Percentiles rank a stretch among this genome's conserved stretches.
phyloP scores from a whole-genome alignment of 2,888 invertebrate species.

The Tetanocera ferruginea region DNA sequence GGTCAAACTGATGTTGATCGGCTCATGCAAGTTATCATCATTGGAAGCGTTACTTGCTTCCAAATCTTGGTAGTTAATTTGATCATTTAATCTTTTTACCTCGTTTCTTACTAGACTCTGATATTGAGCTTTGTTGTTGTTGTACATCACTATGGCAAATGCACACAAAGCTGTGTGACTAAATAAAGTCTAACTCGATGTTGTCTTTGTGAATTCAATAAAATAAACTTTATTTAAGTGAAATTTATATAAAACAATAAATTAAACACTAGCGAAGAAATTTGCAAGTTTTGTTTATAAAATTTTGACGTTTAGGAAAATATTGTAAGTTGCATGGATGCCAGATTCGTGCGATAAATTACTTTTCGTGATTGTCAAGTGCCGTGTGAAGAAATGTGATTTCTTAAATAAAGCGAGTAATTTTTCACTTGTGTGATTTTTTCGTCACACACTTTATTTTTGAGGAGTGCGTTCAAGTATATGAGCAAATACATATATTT shows the following conservation, averaged over 20 bases:
- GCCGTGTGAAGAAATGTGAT: no score
- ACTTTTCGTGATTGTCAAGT: no score
- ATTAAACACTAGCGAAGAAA: background rate
- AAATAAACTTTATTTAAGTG: background rate
- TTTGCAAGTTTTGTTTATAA: constrained; percentile 1
- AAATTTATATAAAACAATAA: background rate
- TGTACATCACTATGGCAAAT: background rate
- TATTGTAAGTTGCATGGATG: no score
- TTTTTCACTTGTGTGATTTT: no score
- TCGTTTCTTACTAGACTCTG: constrained; percentile 3
- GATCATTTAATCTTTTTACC: constrained; percentile 19
- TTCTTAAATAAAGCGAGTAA: no score
- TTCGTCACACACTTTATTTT: no score
- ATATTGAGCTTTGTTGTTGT: background rate
- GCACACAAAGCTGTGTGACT: no score
- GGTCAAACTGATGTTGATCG: background rate
- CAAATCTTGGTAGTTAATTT: background rate
- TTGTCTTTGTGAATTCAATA: no score
- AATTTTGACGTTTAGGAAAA: constrained; percentile 9
- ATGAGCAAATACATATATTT: no score
- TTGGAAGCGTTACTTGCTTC: background rate
- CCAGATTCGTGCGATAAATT: no score
- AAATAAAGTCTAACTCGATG: no score
- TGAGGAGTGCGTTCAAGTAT: no score
- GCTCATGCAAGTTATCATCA: background rate